Evolutionary conservation across 2,113 vertebrate genomes (phyloP).

Genomic region (Oncorhynchus masou): DNA sequence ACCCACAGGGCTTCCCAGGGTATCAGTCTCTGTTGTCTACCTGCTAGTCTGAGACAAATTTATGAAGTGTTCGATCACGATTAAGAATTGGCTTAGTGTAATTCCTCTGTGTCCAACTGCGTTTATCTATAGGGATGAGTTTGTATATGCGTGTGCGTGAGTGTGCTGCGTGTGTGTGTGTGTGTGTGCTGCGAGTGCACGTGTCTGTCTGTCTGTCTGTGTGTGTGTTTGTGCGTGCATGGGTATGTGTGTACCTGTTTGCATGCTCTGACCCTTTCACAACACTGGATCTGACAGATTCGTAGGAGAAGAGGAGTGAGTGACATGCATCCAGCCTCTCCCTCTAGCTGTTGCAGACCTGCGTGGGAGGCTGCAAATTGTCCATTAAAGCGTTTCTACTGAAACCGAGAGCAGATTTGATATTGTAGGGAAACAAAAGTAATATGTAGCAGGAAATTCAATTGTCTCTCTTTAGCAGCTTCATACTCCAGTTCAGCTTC

Average conservation of each 20-base stretch:
- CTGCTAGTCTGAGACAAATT: constrained; percentile 58
- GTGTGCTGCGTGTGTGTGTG: background rate
- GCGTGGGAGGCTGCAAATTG: constrained; percentile 74
- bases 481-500: constrained; percentile 69
- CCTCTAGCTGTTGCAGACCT: constrained; percentile 37
- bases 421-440: constrained; percentile 80
- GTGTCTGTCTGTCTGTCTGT: background rate
- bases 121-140: background rate
- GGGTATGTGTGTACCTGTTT: background rate
- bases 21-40: constrained; percentile 63
- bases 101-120: constrained; percentile 13
- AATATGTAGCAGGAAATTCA: constrained; percentile 80
- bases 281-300: constrained; percentile 34
- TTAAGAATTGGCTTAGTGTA: no score
- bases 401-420: constrained; percentile 78
- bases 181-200: background rate
- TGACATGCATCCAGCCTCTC: constrained; percentile 37
- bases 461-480: constrained; percentile 73
- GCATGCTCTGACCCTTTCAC: background rate
- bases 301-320: constrained; percentile 45
- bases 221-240: constrained; percentile 8
- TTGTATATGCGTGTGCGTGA: no score
- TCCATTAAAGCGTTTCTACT: constrained; percentile 78
- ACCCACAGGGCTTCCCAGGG: constrained; percentile 58
- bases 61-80: constrained; percentile 61